Evolutionary conservation across 2,888 invertebrate species (phyloP).

Genomic region (Atrina japonica): DNA sequence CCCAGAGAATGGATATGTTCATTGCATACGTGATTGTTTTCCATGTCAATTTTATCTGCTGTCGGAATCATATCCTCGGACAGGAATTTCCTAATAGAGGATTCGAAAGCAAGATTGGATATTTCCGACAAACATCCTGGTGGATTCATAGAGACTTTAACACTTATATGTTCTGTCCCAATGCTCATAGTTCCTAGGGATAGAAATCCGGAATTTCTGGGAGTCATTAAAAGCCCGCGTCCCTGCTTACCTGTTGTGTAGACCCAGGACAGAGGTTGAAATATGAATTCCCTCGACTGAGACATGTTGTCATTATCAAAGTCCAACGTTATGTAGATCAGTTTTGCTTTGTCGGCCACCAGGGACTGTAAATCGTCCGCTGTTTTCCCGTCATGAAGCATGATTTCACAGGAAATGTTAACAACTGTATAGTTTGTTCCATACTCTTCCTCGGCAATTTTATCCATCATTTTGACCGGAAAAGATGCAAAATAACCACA

Average conservation of each 20-base stretch:
- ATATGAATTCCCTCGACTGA: conserved; percentile 4
- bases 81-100: conserved; percentile 53
- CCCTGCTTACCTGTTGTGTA: conserved; percentile 64
- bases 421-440: no score
- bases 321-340: no score
- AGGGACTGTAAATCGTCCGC: no score
- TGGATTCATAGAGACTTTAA: conserved; percentile 60
- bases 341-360: no score
- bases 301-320: no score
- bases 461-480: no score
- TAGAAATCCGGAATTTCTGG: conserved; percentile 67
- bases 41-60: conserved; percentile 17
- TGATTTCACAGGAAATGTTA: no score
- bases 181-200: conserved; percentile 64
- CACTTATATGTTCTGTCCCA: conserved; percentile 57
- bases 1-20: conserved; percentile 38
- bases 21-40: conserved; percentile 55
- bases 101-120: conserved; percentile 27
- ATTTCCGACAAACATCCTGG: conserved; percentile 57
- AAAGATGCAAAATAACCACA: no score
- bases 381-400: no score
- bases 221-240: conserved; percentile 65
- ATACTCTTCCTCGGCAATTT: no score
- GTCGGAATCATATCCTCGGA: conserved; percentile 41
- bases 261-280: conserved; percentile 57